Base-by-base conservation (phyloP, 2,113 vertebrate species). In the Ardeotis arabs region DNA sequence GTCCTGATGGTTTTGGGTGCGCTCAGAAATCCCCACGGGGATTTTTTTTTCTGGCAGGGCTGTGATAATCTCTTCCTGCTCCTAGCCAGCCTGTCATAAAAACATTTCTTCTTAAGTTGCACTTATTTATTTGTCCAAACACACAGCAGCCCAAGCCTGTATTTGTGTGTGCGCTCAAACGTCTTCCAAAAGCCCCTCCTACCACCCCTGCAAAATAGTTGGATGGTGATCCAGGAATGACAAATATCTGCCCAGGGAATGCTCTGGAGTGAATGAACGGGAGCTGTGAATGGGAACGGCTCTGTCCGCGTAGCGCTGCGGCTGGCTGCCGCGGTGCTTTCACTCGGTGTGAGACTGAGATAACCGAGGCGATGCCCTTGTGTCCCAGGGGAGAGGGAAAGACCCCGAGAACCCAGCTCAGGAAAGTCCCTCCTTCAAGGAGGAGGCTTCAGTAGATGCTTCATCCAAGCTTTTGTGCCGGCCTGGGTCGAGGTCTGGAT, bases 161-260 rank as follows among this genome's bases (percentile, higher is more conserved):
- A 3, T 92, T 92, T 94, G 64, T 89, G 60, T 68, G 39, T 80
- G 52, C 66, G 63, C 92, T 84, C 87, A 50, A 69, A 81, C 19
- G 45, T n/a, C 72, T 95, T 94, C 83, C 75, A 95, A 78, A 94
- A 90, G 79, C 88, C 90, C 49, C 94, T 95, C 93, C 96, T 87
- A 84, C 92, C 96, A 86, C 83, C 96, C 90, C 93, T 92, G 93
- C 93, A 72, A 92, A 97, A 95, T 94, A 95, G 47, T 53, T 96
- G 81, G 69, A 72, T 92, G 60, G 45, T 94, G 95, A 96, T 74
- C 91, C 76, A 94, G 56, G 79, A 56, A 78, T 16, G 80, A 64
- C 56, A 58, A 93, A 52, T 89, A 89, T 92, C 96, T 96, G 59
- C 93, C 90, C 67, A 23, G 5, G 94, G 66, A 91, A 91, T 37